Evolutionary conservation across 2,797 vertebrate species (phyloP).

Genomic region (Intellagama lesueurii): DNA sequence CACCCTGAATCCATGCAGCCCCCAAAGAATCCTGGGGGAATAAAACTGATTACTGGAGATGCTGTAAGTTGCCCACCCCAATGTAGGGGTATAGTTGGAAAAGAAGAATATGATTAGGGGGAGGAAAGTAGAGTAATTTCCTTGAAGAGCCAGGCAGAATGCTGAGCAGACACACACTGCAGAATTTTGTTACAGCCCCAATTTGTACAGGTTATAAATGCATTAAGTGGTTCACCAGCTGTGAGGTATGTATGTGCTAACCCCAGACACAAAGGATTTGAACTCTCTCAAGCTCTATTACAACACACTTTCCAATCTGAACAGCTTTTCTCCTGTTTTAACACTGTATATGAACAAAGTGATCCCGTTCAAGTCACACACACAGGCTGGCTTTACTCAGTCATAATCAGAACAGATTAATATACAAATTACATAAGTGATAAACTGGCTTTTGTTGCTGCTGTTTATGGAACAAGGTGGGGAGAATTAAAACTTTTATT

Average conservation of each 20-base stretch:
- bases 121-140: too few species aligned
- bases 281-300: background rate
- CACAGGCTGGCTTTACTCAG: too few species aligned
- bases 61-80: too few species aligned
- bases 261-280: background rate
- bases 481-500: background rate
- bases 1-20: too few species aligned
- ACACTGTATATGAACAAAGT: background rate
- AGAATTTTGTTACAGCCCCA: too few species aligned
- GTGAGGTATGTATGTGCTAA: too few species aligned
- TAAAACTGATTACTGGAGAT: too few species aligned
- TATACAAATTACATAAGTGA: slow-evolving; percentile 42
- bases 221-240: background rate
- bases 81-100: too few species aligned
- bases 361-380: background rate
- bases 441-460: background rate
- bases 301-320: background rate
- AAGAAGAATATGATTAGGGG: too few species aligned
- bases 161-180: too few species aligned
- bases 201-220: background rate
- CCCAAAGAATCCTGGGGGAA: too few species aligned
- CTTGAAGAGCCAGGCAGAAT: too few species aligned
- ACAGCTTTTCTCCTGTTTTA: background rate
- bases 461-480: background rate
- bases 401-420: slow-evolving; percentile 24